These are phyloP conservation scores for Herpailurus yagouaroundi DNA, from an alignment of 2,113 vertebrate species.

Conservation along the genomic window DNA sequence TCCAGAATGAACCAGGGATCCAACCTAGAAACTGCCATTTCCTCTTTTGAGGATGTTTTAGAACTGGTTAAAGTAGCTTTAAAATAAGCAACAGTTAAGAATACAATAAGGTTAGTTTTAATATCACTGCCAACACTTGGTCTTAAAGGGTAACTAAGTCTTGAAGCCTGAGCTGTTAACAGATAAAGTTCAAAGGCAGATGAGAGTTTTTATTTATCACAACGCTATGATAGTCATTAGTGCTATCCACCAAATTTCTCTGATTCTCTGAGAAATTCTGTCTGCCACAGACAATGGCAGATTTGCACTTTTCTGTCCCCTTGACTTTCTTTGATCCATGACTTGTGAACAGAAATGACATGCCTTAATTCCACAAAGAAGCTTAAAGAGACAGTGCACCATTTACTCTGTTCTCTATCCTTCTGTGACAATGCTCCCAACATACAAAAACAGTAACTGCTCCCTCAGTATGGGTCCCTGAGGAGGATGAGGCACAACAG, in stretches of 20 bases:
- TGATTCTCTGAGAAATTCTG: neutral
- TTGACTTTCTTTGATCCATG: neutral
- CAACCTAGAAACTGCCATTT: neutral
- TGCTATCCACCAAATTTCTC: neutral
- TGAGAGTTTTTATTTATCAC: neutral
- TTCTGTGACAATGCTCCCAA: neutral
- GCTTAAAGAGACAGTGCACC: neutral
- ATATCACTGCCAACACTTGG: neutral
- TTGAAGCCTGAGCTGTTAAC: neutral
- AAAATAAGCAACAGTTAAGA: conserved; percentile 29
- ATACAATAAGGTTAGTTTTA: conserved; percentile 27
- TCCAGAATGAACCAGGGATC: neutral
- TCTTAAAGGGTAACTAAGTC: neutral
- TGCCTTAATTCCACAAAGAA: neutral
- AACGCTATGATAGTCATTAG: neutral
- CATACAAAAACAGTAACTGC: neutral
- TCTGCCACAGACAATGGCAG: neutral
- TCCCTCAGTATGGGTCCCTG: neutral
- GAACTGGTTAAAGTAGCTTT: neutral
- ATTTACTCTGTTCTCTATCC: neutral
- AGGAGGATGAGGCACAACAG: neutral
- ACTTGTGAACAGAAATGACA: neutral
- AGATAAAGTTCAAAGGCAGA: neutral
- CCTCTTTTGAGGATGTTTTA: neutral
- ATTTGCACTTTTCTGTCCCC: neutral